Percentiles rank a stretch among this genome's conserved stretches.
phyloP scores from a whole-genome alignment of 2,797 vertebrate genomes.

The Cichlasoma orientale region DNA sequence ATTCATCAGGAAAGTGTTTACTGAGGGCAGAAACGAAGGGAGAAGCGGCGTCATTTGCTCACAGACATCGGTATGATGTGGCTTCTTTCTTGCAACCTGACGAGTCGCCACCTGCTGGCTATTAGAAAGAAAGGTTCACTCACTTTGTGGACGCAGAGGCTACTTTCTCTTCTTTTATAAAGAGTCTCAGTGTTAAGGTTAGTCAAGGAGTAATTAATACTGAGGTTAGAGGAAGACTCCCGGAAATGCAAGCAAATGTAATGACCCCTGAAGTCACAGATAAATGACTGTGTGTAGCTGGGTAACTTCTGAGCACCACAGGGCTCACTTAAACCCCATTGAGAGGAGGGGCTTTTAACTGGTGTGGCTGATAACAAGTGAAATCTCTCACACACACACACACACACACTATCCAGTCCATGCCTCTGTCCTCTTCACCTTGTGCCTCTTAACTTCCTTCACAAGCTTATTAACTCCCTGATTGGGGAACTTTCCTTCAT shows the following conservation, averaged over 20 bases:
- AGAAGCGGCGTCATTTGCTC: not conserved
- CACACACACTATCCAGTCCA: not conserved
- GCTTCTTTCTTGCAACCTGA: not conserved
- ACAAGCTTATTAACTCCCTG: conserved; percentile 71
- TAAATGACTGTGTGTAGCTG: conserved; percentile 2
- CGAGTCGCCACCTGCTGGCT: not conserved
- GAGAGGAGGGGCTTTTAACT: conserved; percentile 28
- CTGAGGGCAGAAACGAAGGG: not conserved
- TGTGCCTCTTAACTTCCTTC: conserved; percentile 68
- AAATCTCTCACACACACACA: conserved; percentile 4
- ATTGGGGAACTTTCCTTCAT: conserved; percentile 55
- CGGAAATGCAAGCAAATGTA: not conserved
- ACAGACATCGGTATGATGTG: not conserved
- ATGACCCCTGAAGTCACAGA: not conserved
- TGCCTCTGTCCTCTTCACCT: conserved; percentile 51
- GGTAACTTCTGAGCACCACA: conserved; percentile 47
- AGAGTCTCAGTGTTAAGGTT: not conserved
- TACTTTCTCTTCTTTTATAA: not conserved
- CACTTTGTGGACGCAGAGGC: not conserved
- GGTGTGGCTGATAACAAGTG: conserved; percentile 38
- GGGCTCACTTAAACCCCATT: conserved; percentile 48
- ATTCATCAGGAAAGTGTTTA: not conserved
- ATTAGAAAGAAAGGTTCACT: not conserved
- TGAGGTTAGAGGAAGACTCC: not conserved
- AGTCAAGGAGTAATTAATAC: not conserved